Base-by-base conservation (phyloP, 2,113 vertebrate genomes). In the Morone chrysops region DNA sequence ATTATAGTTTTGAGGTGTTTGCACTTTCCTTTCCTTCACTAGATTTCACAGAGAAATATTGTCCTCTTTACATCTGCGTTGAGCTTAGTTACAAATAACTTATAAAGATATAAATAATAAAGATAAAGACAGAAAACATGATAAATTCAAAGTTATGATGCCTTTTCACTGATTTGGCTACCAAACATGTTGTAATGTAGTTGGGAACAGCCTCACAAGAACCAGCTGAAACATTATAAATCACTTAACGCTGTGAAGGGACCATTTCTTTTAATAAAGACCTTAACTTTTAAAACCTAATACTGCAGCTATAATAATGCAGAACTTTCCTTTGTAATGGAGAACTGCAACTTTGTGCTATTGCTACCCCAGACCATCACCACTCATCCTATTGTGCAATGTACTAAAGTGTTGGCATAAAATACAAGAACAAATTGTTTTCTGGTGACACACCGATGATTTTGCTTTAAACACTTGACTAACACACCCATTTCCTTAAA, bases 401-500 rank as follows among this genome's bases (percentile, higher is more conserved):
- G 11, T 0, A 4, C 5, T 45, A 12, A 38, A 43, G 66, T 11
- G 25, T 40, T 2, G 8, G 17, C 3, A 7, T n/a, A 25, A 45
- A 68, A 69, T 8, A 22, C 1, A 48, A 62, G 11, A 54, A 57
- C 36, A 45, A 50, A 72, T n/a, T 4, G 22, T 17, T 40, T 18
- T 70, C 3, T 3, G 2, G 20, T 47, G 31, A 48, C 36, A 71
- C 53, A 5, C 41, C 22, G 69, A 72, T 62, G 68, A 50, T 40
- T 59, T 8, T 47, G 20, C 50, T 69, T 20, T 59, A 47, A 61
- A 17, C 57, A 3, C 13, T 57, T 43, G 57, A 76, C 53, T 40
- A 65, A 80, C 70, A n/a, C 48, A 40, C 8, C 48, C 50, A 41
- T 65, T 85, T 89, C 84, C 70, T 48, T 6, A 17, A 65, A 73